Percentiles rank a stretch among this genome's conserved stretches.
phyloP scores from a whole-genome alignment of 2,888 invertebrate species.

The Agriopis marginaria region DNA sequence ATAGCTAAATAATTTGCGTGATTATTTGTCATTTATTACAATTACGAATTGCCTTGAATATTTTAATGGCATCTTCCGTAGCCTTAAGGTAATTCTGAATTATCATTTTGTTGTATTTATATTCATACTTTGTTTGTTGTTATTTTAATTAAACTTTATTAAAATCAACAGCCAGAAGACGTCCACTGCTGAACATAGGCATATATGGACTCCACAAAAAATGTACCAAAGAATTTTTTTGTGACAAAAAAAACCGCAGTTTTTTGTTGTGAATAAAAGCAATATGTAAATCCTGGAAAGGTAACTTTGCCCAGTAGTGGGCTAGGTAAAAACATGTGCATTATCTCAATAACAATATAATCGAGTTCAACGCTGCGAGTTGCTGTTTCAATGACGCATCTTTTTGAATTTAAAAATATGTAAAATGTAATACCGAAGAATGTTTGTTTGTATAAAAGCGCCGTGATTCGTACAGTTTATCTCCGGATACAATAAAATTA shows the following conservation, averaged over 20 bases:
- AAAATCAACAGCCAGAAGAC: too few relatives aligned
- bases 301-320: too few relatives aligned
- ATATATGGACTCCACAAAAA: too few relatives aligned
- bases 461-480: conserved; percentile 31
- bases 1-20: conserved; percentile 58
- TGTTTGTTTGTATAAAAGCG: conserved; percentile 24
- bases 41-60: conserved; percentile 60
- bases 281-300: too few relatives aligned
- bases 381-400: conserved; percentile 6
- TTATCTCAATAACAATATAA: not conserved
- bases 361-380: not conserved
- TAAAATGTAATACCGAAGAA: conserved; percentile 9
- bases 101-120: conserved; percentile 33
- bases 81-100: conserved; percentile 52
- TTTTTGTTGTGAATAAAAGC: too few relatives aligned
- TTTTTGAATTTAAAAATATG: conserved; percentile 8
- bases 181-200: too few relatives aligned
- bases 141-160: too few relatives aligned
- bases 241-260: too few relatives aligned
- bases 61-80: conserved; percentile 65
- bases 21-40: conserved; percentile 65
- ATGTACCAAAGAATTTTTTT: too few relatives aligned
- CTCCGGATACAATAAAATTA: conserved; percentile 46
- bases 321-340: too few relatives aligned
- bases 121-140: not conserved